Conservation (phyloP, 1,140 invertebrate genomes). For the Drosophila tropicalis region DNA sequence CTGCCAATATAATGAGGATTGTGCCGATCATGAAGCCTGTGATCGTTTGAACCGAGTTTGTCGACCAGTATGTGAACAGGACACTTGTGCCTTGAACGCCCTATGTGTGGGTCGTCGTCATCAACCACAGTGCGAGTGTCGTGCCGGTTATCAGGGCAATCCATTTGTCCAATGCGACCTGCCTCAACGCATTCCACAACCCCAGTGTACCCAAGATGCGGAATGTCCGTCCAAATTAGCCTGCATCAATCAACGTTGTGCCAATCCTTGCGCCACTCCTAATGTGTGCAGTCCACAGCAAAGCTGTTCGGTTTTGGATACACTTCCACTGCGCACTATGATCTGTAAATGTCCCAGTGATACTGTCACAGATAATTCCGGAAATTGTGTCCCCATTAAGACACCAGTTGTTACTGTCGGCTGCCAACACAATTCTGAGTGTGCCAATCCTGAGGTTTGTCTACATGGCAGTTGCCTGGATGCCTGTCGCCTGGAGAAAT, state of each 20-base stretch:
- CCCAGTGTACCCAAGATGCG: slow-evolving; percentile 89
- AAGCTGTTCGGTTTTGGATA: slow-evolving; percentile 90
- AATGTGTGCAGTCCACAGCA: slow-evolving; percentile 90
- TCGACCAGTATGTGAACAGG: slow-evolving; percentile 90
- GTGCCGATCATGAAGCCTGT: slow-evolving; percentile 92
- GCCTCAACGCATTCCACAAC: slow-evolving; percentile 79
- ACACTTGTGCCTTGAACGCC: slow-evolving; percentile 90
- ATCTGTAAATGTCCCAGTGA: slow-evolving; percentile 92
- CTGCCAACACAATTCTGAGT: slow-evolving; percentile 88
- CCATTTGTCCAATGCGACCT: slow-evolving; percentile 89
- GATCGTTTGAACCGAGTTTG: slow-evolving; percentile 93
- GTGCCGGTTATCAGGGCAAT: slow-evolving; percentile 89
- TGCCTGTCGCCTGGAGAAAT: slow-evolving; percentile 90
- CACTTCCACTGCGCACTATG: slow-evolving; percentile 90
- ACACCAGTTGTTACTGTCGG: slow-evolving; percentile 69
- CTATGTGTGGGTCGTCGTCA: slow-evolving; percentile 89
- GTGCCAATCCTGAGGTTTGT: slow-evolving; percentile 89
- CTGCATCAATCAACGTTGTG: slow-evolving; percentile 90
- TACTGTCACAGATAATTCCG: slow-evolving; percentile 86
- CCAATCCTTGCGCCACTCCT: slow-evolving; percentile 89
- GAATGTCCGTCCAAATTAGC: slow-evolving; percentile 90
- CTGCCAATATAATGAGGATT: slow-evolving; percentile 95
- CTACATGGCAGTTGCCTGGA: slow-evolving; percentile 90
- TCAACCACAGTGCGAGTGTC: slow-evolving; percentile 91
- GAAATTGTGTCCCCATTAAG: slow-evolving; percentile 86